A percentile compares a stretch with the other conserved stretches of the same genome.
phyloP scores from a whole-genome alignment of 92 coral and sea anemone genomes.

The Umimayanthus kanabou region DNA sequence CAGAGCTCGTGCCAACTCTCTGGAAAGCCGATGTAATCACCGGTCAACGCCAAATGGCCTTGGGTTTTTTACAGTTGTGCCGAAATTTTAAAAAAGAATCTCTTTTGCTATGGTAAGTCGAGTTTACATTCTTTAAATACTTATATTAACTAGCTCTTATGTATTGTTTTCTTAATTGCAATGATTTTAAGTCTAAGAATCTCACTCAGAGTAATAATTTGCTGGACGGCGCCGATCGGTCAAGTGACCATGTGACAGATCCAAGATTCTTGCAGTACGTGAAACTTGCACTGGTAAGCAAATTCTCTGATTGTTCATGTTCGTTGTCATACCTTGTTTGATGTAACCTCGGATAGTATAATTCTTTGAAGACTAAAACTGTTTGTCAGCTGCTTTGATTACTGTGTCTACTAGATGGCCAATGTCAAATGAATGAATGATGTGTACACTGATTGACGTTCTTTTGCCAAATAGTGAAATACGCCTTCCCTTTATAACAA shows the following conservation, averaged over 20 bases:
- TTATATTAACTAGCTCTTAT: neutral
- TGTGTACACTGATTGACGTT: neutral
- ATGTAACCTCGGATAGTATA: neutral
- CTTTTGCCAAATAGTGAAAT: neutral
- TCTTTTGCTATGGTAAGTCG: slow-evolving; percentile 17
- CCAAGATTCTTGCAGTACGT: slow-evolving; percentile 26
- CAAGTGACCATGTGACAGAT: slow-evolving; percentile 35
- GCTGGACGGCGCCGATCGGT: neutral
- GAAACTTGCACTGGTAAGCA: slow-evolving; percentile 33
- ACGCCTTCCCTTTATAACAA: no score
- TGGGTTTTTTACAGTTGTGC: neutral
- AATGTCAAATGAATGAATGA: no score
- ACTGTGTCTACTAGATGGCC: no score
- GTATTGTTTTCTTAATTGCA: neutral
- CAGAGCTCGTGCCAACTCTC: neutral
- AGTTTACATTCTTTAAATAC: neutral
- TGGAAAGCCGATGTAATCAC: neutral
- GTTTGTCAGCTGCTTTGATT: neutral
- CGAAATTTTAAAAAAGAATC: no score
- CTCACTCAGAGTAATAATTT: neutral
- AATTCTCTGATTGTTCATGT: neutral
- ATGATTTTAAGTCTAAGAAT: neutral
- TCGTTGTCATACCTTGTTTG: neutral
- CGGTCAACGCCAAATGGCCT: neutral
- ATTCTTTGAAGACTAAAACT: no score